Evolutionary conservation across 2,888 invertebrate species (phyloP).

Genomic region (Antheraea yamamai): DNA sequence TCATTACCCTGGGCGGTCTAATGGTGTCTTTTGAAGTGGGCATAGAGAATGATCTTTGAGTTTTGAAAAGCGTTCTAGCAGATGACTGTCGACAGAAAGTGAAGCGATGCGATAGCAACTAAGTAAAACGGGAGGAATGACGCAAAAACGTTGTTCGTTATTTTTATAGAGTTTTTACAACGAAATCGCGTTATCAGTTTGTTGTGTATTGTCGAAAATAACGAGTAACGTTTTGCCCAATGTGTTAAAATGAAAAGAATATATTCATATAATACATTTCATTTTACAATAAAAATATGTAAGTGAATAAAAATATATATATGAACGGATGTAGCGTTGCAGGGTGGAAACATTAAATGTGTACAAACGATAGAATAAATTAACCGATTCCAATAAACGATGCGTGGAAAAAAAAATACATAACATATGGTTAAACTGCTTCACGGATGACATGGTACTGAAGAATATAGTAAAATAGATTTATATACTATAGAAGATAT

Average conservation of each 20-base stretch:
- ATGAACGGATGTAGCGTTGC: not conserved
- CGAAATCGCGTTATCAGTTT: not conserved
- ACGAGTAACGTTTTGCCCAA: not conserved
- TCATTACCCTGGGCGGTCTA: slow-evolving; percentile 71
- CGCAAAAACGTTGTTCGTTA: slow-evolving; percentile 31
- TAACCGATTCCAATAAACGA: slow-evolving; percentile 63
- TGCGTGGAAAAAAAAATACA: slow-evolving; percentile 64
- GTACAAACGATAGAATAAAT: slow-evolving; percentile 69
- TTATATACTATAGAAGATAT: not conserved
- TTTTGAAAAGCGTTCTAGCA: slow-evolving; percentile 93
- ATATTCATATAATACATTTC: not conserved
- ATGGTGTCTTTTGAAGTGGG: slow-evolving; percentile 92
- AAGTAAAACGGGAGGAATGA: slow-evolving; percentile 27
- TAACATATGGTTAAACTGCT: not conserved
- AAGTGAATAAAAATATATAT: not conserved
- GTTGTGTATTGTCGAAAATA: slow-evolving; percentile 6
- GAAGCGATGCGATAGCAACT: slow-evolving; percentile 57
- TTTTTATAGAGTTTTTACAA: slow-evolving; percentile 23
- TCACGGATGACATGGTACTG: not conserved
- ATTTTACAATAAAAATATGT: not conserved
- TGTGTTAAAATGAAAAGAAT: not conserved
- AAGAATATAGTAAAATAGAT: not conserved
- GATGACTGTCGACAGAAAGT: slow-evolving; percentile 64
- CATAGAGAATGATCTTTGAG: slow-evolving; percentile 95
- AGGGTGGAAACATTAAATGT: not conserved